These are phyloP conservation scores for Rhabdomys dilectus DNA, from an alignment of 2,113 vertebrate genomes.

Conservation along the genomic window DNA sequence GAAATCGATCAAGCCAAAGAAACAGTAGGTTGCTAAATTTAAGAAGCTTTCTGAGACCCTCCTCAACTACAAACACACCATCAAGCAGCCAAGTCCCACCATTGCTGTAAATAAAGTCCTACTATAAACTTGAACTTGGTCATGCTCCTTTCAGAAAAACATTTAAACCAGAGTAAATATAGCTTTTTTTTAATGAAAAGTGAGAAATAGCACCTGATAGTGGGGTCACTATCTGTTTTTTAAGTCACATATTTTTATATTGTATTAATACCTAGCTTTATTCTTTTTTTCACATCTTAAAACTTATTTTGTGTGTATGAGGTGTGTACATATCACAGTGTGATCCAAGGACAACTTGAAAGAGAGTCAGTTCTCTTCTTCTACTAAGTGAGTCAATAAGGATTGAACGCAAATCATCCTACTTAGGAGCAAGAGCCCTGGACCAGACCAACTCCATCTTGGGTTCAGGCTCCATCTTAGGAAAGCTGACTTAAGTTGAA, in stretches of 20 bases:
- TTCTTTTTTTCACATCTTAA: neutral
- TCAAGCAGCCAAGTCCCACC: neutral
- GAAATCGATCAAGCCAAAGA: neutral
- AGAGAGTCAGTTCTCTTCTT: neutral
- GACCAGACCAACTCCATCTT: too few species aligned
- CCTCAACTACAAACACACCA: neutral
- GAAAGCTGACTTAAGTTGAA: too few species aligned
- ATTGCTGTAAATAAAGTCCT: neutral
- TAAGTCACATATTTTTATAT: too few species aligned
- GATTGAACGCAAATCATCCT: neutral
- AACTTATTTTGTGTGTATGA: neutral
- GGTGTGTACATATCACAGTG: neutral
- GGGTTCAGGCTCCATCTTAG: too few species aligned
- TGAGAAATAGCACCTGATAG: neutral
- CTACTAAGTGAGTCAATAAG: neutral
- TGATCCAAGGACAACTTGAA: neutral
- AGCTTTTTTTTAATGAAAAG: neutral
- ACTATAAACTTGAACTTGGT: constrained; percentile 7
- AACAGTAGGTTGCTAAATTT: neutral
- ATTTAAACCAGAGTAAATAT: neutral
- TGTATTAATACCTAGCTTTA: neutral
- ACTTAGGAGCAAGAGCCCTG: neutral
- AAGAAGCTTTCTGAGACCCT: neutral
- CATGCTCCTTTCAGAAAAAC: neutral
- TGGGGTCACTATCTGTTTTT: too few species aligned